These are phyloP conservation scores for Macropus fuliginosus DNA, from an alignment of 2,797 vertebrate species.

Conservation along the genomic window DNA sequence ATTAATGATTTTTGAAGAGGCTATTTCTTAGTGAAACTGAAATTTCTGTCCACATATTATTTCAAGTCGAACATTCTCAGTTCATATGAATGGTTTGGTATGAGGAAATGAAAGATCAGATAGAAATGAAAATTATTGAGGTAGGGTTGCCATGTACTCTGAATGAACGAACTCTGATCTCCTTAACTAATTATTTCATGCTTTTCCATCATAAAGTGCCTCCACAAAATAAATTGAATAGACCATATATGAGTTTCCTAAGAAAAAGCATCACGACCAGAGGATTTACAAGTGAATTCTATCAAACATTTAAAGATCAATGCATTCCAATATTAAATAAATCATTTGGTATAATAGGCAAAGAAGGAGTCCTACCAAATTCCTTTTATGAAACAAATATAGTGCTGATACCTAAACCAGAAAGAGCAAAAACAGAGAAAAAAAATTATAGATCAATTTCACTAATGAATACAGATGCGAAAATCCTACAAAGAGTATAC, in stretches of 20 bases:
- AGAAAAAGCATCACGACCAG: background rate
- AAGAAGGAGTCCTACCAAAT: background rate
- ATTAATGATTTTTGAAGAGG: background rate
- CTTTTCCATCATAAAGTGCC: background rate
- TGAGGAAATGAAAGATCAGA: background rate
- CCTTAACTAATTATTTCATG: background rate
- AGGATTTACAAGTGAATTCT: background rate
- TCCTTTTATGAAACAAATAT: background rate
- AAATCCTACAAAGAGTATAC: background rate
- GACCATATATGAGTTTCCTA: background rate
- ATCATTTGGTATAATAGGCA: background rate
- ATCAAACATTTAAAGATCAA: background rate
- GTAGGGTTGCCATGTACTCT: background rate
- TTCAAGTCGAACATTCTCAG: conserved; percentile 36
- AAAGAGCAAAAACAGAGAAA: background rate
- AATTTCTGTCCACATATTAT: conserved; percentile 18
- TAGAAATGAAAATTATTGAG: background rate
- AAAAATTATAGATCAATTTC: background rate
- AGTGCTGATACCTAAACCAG: background rate
- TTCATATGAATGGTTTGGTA: background rate
- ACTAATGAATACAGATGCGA: background rate
- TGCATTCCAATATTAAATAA: background rate
- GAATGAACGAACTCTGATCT: background rate
- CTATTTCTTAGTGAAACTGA: background rate
- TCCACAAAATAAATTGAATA: background rate